Percentiles rank a stretch among this genome's conserved stretches.
Evolutionary conservation across 2,113 vertebrate species (phyloP).

Genomic region (Ctenomys sociabilis): DNA sequence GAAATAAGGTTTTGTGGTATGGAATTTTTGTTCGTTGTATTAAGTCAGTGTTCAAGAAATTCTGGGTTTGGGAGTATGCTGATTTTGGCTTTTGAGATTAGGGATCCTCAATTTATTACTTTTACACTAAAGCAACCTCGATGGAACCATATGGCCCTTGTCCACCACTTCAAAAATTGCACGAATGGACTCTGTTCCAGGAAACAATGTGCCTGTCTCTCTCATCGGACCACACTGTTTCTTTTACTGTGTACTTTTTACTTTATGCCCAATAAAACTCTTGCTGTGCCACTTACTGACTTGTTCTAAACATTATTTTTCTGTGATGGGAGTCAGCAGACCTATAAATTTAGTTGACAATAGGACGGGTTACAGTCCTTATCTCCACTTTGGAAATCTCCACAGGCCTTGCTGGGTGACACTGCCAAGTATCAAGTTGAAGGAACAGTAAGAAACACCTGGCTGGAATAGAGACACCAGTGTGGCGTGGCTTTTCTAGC

Average conservation of each 20-base stretch:
- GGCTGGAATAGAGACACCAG: neutral
- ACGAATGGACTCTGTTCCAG: neutral
- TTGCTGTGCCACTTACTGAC: neutral
- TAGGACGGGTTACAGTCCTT: neutral
- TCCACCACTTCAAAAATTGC: neutral
- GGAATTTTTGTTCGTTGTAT: neutral
- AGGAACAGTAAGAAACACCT: neutral
- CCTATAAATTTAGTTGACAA: neutral
- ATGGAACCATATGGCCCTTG: neutral
- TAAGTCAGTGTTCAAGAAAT: neutral
- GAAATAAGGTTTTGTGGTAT: neutral
- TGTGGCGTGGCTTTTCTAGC: neutral
- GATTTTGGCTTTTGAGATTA: neutral
- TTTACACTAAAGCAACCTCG: neutral
- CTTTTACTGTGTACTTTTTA: neutral
- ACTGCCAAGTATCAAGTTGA: neutral
- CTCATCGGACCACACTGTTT: neutral
- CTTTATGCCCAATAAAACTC: neutral
- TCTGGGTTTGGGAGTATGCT: neutral
- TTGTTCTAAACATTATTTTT: neutral
- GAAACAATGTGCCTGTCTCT: neutral
- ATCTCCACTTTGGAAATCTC: neutral
- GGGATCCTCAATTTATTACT: neutral
- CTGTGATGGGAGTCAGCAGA: neutral
- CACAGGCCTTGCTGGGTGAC: neutral